Percentiles rank a stretch among this genome's conserved stretches.
These are phyloP conservation scores for Himalopsyche phryganea DNA, from an alignment of 1,140 invertebrate species.

Conservation along the genomic window DNA sequence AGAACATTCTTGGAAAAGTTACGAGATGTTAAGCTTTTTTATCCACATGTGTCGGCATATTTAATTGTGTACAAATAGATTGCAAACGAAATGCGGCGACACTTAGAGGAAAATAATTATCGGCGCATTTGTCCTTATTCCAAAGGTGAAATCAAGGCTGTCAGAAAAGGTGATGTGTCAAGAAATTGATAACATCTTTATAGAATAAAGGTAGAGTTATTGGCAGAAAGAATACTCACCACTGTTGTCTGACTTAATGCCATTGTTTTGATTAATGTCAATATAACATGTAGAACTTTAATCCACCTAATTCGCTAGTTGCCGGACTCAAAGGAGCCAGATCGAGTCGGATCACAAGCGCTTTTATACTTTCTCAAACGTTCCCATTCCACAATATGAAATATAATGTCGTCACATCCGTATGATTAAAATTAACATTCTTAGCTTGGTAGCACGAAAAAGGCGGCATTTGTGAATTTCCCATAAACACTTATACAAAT, in stretches of 20 bases:
- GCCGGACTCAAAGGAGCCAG: conserved; percentile 23
- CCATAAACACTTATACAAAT: too few species aligned
- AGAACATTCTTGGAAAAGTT: background rate
- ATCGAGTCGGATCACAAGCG: conserved; percentile 33
- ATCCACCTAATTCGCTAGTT: conserved; percentile 13
- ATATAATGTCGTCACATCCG: conserved; percentile 18
- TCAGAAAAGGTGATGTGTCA: conserved; percentile 25
- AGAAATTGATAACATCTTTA: conserved; percentile 13
- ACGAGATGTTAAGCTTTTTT: background rate
- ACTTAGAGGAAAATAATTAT: background rate
- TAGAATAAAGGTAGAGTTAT: background rate
- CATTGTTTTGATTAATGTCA: conserved; percentile 37
- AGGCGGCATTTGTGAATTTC: too few species aligned
- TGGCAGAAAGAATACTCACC: conserved; percentile 44
- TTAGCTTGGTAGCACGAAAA: too few species aligned
- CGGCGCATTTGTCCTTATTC: conserved; percentile 1
- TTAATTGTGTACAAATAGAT: background rate
- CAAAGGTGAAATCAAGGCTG: conserved; percentile 22
- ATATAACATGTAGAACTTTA: conserved; percentile 10
- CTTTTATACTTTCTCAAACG: conserved; percentile 45
- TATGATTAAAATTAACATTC: background rate
- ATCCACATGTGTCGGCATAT: background rate
- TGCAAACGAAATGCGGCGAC: background rate
- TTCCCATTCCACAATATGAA: conserved; percentile 36
- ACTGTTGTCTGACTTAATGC: conserved; percentile 55